Evolutionary conservation across 2,113 vertebrate genomes (phyloP).

Genomic region (Oreochromis niloticus): DNA sequence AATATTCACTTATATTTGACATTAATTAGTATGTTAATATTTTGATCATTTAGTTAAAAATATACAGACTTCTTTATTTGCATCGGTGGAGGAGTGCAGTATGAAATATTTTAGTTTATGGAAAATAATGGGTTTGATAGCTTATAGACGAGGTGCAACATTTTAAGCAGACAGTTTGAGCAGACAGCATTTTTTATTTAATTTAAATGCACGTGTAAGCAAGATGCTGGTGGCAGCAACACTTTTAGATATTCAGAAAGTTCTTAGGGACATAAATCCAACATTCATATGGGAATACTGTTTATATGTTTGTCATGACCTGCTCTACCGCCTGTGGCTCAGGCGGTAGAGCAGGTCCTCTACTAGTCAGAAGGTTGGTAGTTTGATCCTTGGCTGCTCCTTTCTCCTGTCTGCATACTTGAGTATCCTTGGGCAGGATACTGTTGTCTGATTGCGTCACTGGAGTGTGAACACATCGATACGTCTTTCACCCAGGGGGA

Average conservation of each 20-base stretch:
- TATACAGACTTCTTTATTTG: background rate
- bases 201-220: background rate
- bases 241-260: background rate
- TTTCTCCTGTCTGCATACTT: background rate
- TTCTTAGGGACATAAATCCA: background rate
- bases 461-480: background rate
- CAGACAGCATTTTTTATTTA: background rate
- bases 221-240: background rate
- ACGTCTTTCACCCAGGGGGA: background rate
- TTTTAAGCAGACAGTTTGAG: background rate
- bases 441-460: background rate
- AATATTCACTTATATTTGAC: fast-evolving
- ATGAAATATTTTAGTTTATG: background rate
- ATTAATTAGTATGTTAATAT: background rate
- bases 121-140: background rate
- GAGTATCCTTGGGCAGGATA: background rate
- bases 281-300: background rate
- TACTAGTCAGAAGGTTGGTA: background rate
- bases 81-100: background rate
- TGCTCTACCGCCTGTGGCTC: background rate
- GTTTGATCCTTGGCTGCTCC: background rate
- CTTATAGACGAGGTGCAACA: background rate
- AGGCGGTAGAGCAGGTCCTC: background rate
- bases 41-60: background rate
- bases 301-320: background rate